Conservation (phyloP, 2,113 vertebrate species). For the Phalacrocorax brasilianus region DNA sequence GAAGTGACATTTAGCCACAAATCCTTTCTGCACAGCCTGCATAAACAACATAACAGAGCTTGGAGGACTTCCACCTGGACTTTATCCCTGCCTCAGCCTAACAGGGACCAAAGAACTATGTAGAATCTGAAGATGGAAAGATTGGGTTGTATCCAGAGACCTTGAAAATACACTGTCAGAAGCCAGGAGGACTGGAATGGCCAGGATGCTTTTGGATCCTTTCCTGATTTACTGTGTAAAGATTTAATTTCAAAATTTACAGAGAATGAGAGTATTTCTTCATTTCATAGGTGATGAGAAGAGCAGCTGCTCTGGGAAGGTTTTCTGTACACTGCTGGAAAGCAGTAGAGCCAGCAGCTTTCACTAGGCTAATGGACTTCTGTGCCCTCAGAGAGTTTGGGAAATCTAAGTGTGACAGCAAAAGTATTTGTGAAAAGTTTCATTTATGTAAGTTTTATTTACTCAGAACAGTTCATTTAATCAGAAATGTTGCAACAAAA, state of each 20-base stretch:
- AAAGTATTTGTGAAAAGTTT: neutral
- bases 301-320: neutral
- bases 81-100: neutral
- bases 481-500: neutral
- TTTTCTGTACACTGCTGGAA: neutral
- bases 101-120: neutral
- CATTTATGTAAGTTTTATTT: neutral
- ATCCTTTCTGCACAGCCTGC: neutral
- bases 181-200: neutral
- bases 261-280: neutral
- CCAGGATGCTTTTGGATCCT: neutral
- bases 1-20: slow-evolving; percentile 37
- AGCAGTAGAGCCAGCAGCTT: neutral
- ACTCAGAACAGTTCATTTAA: neutral
- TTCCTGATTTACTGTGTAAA: neutral
- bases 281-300: neutral
- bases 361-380: neutral
- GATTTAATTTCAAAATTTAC: neutral
- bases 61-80: slow-evolving; percentile 34
- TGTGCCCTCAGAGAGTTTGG: neutral
- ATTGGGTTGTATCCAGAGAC: neutral
- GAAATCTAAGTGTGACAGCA: neutral
- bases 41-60: neutral
- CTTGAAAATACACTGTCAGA: neutral
- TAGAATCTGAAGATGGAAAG: neutral